Conservation (phyloP, 1,140 invertebrate species). For the Sipha flava region DNA sequence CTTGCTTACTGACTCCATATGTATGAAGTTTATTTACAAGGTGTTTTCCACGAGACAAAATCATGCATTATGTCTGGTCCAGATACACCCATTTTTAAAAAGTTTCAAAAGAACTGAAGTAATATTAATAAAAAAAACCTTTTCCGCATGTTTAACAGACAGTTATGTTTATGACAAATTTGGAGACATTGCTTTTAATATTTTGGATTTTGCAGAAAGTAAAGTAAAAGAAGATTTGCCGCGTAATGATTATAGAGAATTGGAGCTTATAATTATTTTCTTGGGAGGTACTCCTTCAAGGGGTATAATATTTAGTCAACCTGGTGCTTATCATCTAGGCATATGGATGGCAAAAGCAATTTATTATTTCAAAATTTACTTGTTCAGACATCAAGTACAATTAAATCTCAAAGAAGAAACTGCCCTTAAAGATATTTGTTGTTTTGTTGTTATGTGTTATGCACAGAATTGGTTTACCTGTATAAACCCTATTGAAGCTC, state of each 20-base stretch:
- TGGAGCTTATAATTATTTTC: not conserved
- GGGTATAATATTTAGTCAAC: not conserved
- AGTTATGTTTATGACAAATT: not conserved
- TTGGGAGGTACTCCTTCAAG: not conserved
- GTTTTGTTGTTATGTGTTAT: not conserved
- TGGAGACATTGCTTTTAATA: not conserved
- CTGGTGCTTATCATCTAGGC: not conserved
- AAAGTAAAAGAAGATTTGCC: not conserved
- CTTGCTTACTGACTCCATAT: slow-evolving; percentile 7
- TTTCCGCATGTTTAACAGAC: not conserved
- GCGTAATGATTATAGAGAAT: not conserved
- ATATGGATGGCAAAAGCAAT: not conserved
- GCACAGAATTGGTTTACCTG: not conserved
- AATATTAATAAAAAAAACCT: not conserved
- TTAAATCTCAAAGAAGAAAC: not conserved
- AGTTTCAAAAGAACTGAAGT: not conserved
- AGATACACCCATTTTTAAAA: not conserved
- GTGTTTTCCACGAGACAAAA: not conserved
- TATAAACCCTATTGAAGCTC: too few relatives aligned
- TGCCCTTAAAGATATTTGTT: not conserved
- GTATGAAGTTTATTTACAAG: not conserved
- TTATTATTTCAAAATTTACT: not conserved
- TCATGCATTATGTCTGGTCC: not conserved
- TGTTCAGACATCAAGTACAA: not conserved
- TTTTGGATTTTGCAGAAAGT: too few relatives aligned